Percentiles rank a stretch among this genome's conserved stretches.
phyloP scores from a whole-genome alignment of 2,888 invertebrate genomes.

The Actias luna region DNA sequence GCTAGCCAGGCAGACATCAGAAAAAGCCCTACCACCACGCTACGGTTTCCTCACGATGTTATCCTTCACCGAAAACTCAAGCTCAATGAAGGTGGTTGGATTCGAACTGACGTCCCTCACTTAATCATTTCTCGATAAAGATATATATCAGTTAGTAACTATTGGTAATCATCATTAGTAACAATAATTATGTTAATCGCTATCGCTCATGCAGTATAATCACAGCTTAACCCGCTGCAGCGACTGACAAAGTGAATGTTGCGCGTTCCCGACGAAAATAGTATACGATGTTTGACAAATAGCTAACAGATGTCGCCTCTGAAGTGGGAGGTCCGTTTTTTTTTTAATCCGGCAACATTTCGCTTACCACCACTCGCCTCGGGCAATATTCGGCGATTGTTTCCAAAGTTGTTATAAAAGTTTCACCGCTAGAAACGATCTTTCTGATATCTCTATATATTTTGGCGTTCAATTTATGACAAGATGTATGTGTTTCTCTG shows the following conservation, averaged over 20 bases:
- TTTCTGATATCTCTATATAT: constrained; percentile 27
- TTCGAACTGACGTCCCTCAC: too few relatives aligned
- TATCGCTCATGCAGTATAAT: not conserved
- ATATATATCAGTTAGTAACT: not conserved
- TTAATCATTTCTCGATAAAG: too few relatives aligned
- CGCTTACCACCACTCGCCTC: constrained; percentile 29
- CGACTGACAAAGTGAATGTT: constrained; percentile 52
- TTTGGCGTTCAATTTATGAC: not conserved
- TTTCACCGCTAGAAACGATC: constrained; percentile 29
- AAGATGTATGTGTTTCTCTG: not conserved
- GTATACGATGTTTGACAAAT: constrained; percentile 77
- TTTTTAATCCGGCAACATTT: constrained; percentile 33
- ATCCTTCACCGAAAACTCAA: too few relatives aligned
- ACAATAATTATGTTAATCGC: constrained; percentile 5
- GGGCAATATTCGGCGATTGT: constrained; percentile 36
- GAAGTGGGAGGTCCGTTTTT: constrained; percentile 39
- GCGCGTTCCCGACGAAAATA: constrained; percentile 62
- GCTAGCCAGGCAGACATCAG: too few relatives aligned
- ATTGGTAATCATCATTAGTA: not conserved
- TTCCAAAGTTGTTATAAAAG: constrained; percentile 32
- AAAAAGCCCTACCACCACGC: too few relatives aligned
- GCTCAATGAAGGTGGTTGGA: too few relatives aligned
- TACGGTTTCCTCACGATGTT: too few relatives aligned
- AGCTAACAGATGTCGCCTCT: constrained; percentile 68
- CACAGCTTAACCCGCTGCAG: constrained; percentile 36